A percentile compares a stretch with the other conserved stretches of the same genome.
Conservation (phyloP, 2,113 vertebrate species). For the Aythya baeri region DNA sequence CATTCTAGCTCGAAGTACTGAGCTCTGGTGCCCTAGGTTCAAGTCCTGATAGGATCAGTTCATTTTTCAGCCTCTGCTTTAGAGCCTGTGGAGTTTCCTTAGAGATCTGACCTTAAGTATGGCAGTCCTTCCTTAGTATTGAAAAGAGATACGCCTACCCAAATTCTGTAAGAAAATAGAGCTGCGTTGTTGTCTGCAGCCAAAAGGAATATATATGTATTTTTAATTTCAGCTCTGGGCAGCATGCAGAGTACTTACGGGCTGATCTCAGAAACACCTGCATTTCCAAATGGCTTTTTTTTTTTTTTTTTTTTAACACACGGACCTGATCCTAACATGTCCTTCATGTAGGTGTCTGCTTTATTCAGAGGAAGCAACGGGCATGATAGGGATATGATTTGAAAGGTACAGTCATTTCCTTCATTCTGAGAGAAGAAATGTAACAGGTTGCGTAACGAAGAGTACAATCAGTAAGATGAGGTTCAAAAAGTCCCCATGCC, state of each 20-base stretch:
- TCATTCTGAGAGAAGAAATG: not conserved
- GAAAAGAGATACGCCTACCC: not conserved
- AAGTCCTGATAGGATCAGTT: not conserved
- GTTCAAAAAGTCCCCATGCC: not conserved
- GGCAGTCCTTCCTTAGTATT: not conserved
- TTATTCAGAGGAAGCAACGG: not conserved
- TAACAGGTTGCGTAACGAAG: not conserved
- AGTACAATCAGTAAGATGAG: not conserved
- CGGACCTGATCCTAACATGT: not conserved
- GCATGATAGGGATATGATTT: not conserved
- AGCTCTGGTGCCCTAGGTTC: not conserved
- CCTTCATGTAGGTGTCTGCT: not conserved
- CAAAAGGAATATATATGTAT: not conserved
- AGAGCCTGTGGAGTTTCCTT: not conserved
- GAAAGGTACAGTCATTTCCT: not conserved
- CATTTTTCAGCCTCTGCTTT: not conserved
- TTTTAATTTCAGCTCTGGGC: not conserved
- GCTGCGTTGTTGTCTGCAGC: not conserved
- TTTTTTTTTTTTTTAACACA: not conserved
- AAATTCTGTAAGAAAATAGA: not conserved
- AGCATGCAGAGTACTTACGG: not conserved
- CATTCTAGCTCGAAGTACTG: not conserved
- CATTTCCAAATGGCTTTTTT: not conserved
- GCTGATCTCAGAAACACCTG: not conserved
- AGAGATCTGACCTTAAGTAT: not conserved